These are phyloP conservation scores for Monomorium pharaonis DNA, from an alignment of 1,140 invertebrate species.

Conservation along the genomic window DNA sequence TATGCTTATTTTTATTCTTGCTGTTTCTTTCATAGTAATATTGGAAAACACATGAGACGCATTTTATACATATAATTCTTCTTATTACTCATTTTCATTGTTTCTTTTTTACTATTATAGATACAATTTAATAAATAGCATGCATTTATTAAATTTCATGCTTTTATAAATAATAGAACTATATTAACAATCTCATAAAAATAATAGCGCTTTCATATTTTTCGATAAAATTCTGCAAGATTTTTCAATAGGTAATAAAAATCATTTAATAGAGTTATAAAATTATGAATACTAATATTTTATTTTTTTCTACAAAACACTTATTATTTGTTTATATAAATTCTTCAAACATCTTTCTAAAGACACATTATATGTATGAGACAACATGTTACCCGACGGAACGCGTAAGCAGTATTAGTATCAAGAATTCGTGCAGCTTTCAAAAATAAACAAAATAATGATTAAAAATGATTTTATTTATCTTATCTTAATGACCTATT, in stretches of 20 bases:
- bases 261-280: not conserved
- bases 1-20: not conserved
- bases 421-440: not conserved
- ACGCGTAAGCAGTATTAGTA: not conserved
- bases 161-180: not conserved
- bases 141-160: not conserved
- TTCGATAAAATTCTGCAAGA: not conserved
- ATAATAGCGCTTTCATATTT: not conserved
- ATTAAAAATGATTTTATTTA: not conserved
- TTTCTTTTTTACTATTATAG: not conserved
- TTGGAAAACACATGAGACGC: not conserved
- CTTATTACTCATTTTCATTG: not conserved
- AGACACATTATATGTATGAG: not conserved
- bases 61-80: not conserved
- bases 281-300: not conserved
- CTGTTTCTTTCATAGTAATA: not conserved
- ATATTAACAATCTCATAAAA: not conserved
- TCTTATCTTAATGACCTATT: not conserved
- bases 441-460: not conserved
- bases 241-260: not conserved
- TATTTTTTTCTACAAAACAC: not conserved
- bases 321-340: not conserved
- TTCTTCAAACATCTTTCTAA: not conserved
- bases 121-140: not conserved
- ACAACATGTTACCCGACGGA: constrained; percentile 3